Conservation (phyloP, 2,797 vertebrate genomes). For the Stomatorhinus walkeri region DNA sequence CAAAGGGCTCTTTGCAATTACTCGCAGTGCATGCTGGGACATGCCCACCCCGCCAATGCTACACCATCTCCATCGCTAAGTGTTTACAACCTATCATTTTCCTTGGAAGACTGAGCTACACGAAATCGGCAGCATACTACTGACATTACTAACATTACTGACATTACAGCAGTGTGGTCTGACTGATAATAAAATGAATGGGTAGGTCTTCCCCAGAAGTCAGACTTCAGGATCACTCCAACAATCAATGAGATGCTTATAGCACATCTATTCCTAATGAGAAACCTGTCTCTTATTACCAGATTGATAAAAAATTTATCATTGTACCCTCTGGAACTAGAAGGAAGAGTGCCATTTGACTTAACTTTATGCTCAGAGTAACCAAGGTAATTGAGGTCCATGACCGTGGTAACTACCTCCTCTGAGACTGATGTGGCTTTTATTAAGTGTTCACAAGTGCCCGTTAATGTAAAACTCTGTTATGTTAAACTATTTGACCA, state of each 20-base stretch:
- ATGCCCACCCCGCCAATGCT: not conserved
- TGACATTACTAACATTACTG: slow-evolving; percentile 46
- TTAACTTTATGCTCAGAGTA: not conserved
- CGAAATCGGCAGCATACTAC: slow-evolving; percentile 24
- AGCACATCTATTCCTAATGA: slow-evolving; percentile 30
- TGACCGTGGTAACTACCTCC: not conserved
- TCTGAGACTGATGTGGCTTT: not conserved
- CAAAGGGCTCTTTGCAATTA: not conserved
- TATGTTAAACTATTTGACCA: not conserved
- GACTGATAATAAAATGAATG: slow-evolving; percentile 36
- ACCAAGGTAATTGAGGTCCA: slow-evolving; percentile 1
- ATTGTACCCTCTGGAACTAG: not conserved
- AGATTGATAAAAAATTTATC: slow-evolving; percentile 21
- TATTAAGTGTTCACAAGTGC: slow-evolving; percentile 6
- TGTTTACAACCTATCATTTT: slow-evolving; percentile 18
- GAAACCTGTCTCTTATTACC: slow-evolving; percentile 47
- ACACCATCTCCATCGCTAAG: slow-evolving; percentile 32
- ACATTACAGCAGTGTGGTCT: slow-evolving; percentile 57
- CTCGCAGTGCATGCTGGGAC: not conserved
- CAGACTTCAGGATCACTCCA: slow-evolving; percentile 49
- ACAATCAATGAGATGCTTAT: slow-evolving; percentile 46
- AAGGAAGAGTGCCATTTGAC: not conserved
- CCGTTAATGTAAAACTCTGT: not conserved
- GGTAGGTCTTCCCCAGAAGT: slow-evolving; percentile 30
- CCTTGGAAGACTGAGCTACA: slow-evolving; percentile 32